Base-by-base conservation (phyloP, 2,888 invertebrate genomes). In the Dicycla oo region DNA sequence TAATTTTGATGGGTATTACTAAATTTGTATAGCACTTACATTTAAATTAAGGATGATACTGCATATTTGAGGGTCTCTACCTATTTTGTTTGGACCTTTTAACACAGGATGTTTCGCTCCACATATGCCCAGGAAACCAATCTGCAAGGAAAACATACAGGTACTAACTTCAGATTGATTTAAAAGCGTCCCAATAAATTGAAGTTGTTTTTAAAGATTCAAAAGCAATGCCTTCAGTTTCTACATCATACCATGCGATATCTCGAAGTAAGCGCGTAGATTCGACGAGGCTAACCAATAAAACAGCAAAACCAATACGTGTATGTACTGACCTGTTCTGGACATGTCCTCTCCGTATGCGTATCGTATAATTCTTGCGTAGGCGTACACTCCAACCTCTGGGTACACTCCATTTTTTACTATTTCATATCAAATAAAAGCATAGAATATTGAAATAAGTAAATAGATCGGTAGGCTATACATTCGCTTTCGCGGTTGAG, bases 31-130 rank as follows among this genome's bases (percentile, higher is more conserved):
- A 34, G 34, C 56, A 92, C 93, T 93, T 89, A 95, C 95, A 88
- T 92, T 92, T 73, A 92, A 87, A 81, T 95, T 91, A 18, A 96
- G 82, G 5, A 94, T 88, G 82, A 96, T 93, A 77, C 81, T 88
- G 78, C 95, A 95, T 83, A 93, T 91, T 70, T 91, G 88, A 8
- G 94, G 94, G 73, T 95, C 95, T 81, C 95, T 89, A 10, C 95
- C 95, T 75, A 96, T 91, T 87, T 94, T 95, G 81, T 95, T 96
- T 34, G 93, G 94, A 0, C 95, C 96, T 77, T 86, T 91, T 71
- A 90, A 87, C 6, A 96, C 86, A 49, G 95, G 93, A 83, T 94
- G 92, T 86, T 91, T 94, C 23, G 77, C 84, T 3, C 95, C 95
- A 83, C 92, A 93, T 87, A 95, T 95, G 34, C 95, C 95, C 51